Evolutionary conservation across 2,888 invertebrate genomes (phyloP).

Genomic region (Catocala nupta): DNA sequence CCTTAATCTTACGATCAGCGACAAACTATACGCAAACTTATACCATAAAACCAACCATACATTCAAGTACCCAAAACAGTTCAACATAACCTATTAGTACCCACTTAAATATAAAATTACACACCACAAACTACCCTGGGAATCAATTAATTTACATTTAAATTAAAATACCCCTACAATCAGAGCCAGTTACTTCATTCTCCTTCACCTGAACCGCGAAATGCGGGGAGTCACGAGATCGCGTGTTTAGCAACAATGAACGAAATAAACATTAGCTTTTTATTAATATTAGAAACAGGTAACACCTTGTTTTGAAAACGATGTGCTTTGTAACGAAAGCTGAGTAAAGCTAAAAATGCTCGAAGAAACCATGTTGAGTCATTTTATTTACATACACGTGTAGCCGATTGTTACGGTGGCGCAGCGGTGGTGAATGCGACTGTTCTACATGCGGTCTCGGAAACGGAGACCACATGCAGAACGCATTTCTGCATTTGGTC

Average conservation of each 20-base stretch:
- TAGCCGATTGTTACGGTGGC: no score
- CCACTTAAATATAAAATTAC: neutral
- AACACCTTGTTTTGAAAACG: conserved; percentile 48
- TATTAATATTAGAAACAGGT: conserved; percentile 40
- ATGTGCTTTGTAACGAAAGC: neutral
- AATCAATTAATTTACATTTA: conserved; percentile 19
- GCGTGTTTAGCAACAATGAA: conserved; percentile 58
- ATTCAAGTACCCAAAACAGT: no score
- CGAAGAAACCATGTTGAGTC: no score
- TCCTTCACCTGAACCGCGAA: conserved; percentile 14
- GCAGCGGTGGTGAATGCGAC: no score
- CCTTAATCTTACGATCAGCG: no score
- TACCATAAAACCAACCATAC: no score
- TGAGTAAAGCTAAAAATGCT: neutral
- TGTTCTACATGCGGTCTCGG: no score
- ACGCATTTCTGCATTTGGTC: no score
- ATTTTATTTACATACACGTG: no score
- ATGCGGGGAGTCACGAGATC: conserved; percentile 58
- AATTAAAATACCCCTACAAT: conserved; percentile 13
- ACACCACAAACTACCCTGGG: conserved; percentile 2
- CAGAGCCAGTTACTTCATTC: conserved; percentile 13
- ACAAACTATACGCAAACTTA: no score
- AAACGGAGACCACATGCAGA: no score
- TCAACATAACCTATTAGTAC: neutral
- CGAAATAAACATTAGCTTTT: conserved; percentile 47